Conservation (phyloP, 1,140 invertebrate genomes). For the Drosophila eugracilis region DNA sequence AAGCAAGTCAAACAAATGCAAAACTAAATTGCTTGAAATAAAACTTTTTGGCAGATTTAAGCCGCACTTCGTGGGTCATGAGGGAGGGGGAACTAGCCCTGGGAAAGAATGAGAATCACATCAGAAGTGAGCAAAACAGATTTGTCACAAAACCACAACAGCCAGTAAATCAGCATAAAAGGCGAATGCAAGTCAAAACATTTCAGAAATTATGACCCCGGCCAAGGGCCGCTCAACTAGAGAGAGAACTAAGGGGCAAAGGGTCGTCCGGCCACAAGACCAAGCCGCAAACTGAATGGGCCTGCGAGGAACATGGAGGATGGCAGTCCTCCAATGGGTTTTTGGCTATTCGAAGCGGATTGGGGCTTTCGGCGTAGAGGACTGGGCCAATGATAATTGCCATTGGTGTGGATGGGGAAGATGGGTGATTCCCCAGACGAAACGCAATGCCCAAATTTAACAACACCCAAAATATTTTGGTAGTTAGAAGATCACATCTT, state of each 20-base stretch:
- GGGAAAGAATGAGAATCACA: constrained; percentile 61
- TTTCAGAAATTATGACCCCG: constrained; percentile 80
- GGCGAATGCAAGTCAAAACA: constrained; percentile 81
- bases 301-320: constrained; percentile 3
- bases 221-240: constrained; percentile 18
- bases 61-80: constrained; percentile 40
- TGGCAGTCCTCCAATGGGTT: neutral
- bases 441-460: constrained; percentile 41
- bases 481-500: neutral
- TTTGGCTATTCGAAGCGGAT: constrained; percentile 8
- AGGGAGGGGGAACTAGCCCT: neutral
- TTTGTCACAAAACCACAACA: constrained; percentile 82
- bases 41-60: constrained; percentile 76
- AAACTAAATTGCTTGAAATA: constrained; percentile 81
- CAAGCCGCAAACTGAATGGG: constrained; percentile 60
- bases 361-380: constrained; percentile 15
- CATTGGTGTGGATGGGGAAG: constrained; percentile 38
- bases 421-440: constrained; percentile 11
- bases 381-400: constrained; percentile 70
- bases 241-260: constrained; percentile 3
- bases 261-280: constrained; percentile 48
- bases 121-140: constrained; percentile 81
- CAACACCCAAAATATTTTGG: neutral
- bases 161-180: constrained; percentile 82
- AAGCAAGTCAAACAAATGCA: constrained; percentile 70